A percentile compares a stretch with the other conserved stretches of the same genome.
These are phyloP conservation scores for Cenopis cana DNA, from an alignment of 2,888 invertebrate species.

Conservation along the genomic window DNA sequence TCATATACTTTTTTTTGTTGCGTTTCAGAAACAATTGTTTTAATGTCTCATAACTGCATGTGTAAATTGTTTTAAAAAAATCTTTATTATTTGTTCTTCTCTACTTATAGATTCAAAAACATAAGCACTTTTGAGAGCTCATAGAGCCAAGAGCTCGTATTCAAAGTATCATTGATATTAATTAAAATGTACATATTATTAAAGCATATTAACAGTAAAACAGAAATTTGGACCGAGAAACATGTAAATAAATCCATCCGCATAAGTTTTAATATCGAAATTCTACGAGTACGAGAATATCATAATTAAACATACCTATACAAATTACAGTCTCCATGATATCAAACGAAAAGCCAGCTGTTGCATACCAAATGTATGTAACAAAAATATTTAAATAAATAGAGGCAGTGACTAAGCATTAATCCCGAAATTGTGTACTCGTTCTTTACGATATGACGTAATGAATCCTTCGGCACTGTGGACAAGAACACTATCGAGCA, in stretches of 20 bases:
- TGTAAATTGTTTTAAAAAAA: too few relatives aligned
- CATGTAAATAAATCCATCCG: background rate
- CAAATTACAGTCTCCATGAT: background rate
- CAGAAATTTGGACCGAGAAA: background rate
- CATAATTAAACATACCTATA: background rate
- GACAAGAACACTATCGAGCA: constrained; percentile 39
- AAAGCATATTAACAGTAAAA: background rate
- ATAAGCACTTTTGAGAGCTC: too few relatives aligned
- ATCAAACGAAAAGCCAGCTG: background rate
- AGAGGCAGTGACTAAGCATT: background rate
- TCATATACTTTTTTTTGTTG: too few relatives aligned
- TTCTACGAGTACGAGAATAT: background rate
- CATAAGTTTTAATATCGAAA: background rate
- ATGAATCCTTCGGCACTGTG: constrained; percentile 35
- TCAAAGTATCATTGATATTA: too few relatives aligned
- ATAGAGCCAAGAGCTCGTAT: too few relatives aligned
- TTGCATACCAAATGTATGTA: background rate
- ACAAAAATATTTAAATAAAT: background rate
- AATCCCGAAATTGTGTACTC: constrained; percentile 1
- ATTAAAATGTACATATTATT: too few relatives aligned
- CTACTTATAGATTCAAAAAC: too few relatives aligned
- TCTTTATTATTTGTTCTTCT: too few relatives aligned
- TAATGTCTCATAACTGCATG: too few relatives aligned
- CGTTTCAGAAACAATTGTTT: too few relatives aligned
- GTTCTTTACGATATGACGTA: constrained; percentile 24